Evolutionary conservation across 2,797 vertebrate genomes (phyloP).

Genomic region (Xenopus petersii): DNA sequence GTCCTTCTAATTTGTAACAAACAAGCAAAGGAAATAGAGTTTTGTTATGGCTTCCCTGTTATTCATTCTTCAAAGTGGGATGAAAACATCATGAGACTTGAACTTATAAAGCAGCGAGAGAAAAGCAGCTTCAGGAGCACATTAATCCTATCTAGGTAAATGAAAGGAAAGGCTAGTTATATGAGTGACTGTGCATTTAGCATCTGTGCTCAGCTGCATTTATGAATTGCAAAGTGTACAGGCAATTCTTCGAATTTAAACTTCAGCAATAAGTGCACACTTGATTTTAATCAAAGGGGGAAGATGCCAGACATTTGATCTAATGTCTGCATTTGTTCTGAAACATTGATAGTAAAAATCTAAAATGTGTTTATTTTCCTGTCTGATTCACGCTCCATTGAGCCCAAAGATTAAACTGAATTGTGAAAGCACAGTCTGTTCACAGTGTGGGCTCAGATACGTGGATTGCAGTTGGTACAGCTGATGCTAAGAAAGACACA

Average conservation of each 20-base stretch:
- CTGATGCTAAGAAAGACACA: not conserved
- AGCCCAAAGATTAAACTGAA: constrained; percentile 35
- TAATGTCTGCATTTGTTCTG: constrained; percentile 28
- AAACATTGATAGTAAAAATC: constrained; percentile 27
- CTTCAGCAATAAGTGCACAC: not conserved
- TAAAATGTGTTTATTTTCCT: constrained; percentile 34
- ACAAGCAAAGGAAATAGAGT: no score
- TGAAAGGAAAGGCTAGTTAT: no score
- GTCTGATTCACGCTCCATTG: constrained; percentile 29
- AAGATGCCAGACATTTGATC: constrained; percentile 16
- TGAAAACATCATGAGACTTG: no score
- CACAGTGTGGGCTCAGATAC: constrained; percentile 6
- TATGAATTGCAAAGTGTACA: not conserved
- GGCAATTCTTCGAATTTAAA: not conserved
- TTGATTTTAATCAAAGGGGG: not conserved
- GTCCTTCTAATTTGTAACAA: no score
- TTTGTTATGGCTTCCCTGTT: no score
- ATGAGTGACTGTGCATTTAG: no score
- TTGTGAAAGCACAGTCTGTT: constrained; percentile 19
- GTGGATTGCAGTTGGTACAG: not conserved
- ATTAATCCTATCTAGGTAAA: no score
- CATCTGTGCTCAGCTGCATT: not conserved
- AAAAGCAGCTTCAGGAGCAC: no score
- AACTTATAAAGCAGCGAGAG: no score
- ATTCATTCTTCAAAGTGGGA: no score